These are phyloP conservation scores for Terrapene triunguis DNA, from an alignment of 2,113 vertebrate genomes.

Conservation along the genomic window DNA sequence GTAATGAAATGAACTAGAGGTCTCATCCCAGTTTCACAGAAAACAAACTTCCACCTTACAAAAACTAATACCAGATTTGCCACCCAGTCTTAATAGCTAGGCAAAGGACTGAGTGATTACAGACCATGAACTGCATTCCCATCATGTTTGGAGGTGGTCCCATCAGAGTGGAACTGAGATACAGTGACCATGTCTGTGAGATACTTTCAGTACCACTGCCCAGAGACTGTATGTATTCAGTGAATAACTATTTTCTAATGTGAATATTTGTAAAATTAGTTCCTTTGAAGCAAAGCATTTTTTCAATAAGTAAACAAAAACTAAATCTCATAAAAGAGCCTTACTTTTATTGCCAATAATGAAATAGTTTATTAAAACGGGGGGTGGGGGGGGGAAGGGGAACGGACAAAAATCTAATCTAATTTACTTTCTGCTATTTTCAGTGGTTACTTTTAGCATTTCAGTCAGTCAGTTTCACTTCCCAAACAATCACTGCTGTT, in stretches of 20 bases:
- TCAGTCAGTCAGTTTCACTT: neutral
- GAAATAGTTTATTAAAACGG: slow-evolving; percentile 69
- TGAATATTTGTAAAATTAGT: neutral
- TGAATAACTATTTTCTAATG: neutral
- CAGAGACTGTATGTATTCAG: neutral
- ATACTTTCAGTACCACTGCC: neutral
- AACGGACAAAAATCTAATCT: slow-evolving; percentile 41
- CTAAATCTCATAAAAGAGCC: slow-evolving; percentile 37
- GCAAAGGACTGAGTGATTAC: neutral
- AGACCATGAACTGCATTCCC: neutral
- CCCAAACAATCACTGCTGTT: neutral
- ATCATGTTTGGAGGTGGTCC: neutral
- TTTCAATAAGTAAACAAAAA: neutral
- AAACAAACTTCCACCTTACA: neutral
- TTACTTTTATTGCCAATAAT: slow-evolving; percentile 56
- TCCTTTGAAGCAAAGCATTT: neutral
- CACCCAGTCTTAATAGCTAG: neutral
- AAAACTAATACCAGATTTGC: neutral
- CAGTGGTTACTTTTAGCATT: slow-evolving; percentile 46
- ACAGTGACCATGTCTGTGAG: neutral
- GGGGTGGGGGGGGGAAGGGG: neutral
- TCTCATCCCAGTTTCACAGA: neutral
- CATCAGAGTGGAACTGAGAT: slow-evolving; percentile 13
- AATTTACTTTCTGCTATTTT: slow-evolving; percentile 57
- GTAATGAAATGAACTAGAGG: slow-evolving; percentile 25